Evolutionary conservation across 2,888 invertebrate genomes (phyloP), one percentile per base, ranked within the genome.

Genomic region (Lasioglossum villosulum): DNA sequence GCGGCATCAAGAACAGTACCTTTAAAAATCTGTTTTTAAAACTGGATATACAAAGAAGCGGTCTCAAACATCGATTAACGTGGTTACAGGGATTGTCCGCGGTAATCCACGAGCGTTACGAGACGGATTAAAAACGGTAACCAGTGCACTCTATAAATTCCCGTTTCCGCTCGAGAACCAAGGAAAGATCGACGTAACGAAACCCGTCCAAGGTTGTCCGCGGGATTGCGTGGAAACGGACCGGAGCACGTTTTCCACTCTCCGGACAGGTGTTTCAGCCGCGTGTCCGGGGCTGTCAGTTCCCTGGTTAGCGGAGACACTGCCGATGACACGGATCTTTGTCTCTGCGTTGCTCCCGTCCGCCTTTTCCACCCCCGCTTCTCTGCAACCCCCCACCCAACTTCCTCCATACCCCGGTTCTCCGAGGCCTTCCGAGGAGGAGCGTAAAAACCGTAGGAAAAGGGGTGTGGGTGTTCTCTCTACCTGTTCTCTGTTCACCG

Each of bases 291-390:
- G 48, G 79, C 86, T 90, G 91, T 91, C 90, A 90, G 85, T 89
- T 90, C 68, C 86, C 90, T 82, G 80, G 81, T 80, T 80, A 82
- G 48, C 78, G 78, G 91, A 92, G 92, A 93, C 91, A 90, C 94
- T 94, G 94, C 91, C 93, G 89, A 92, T 94, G 94, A 94, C 94
- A 92, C 92, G 91, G 91, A 93, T 94, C 94, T 93, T 94, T 94
- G 93, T 94, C 93, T 93, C 90, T 39, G 39, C 52, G 77, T 30
- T 90, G 87, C 83, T 77, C 70, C 71, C 72, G 63, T 63, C 63
- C 83, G 34, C 83, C 85, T 83, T 88, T 83, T 86, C 86, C 80
- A 59, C 42, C 83, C 81, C 82, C 76, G 52, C 52, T 52, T 52
- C 52, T 52, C 52, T 52, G n/a, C 52, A 52, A 23, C 3, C 52